phyloP scores from a whole-genome alignment of 2,888 invertebrate genomes.

The Drosophila mayaguana region DNA sequence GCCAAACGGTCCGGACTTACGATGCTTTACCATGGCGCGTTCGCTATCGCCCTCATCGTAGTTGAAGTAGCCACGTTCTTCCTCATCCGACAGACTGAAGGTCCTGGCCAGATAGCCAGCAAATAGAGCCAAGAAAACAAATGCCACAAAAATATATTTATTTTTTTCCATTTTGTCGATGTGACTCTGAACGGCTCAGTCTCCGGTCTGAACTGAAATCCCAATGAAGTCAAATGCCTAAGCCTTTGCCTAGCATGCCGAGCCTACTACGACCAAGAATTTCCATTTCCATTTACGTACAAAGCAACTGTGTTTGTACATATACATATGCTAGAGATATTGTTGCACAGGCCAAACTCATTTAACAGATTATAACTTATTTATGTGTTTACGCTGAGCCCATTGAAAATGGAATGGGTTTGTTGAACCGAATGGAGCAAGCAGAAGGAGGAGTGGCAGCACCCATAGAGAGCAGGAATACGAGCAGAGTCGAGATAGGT shows the following conservation, averaged over 20 bases:
- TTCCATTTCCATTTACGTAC: not conserved
- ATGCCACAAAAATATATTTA: conserved; percentile 3
- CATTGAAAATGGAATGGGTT: not conserved
- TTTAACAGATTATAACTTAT: not conserved
- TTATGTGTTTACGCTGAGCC: not conserved
- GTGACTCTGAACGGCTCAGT: not conserved
- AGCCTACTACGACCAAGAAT: conserved; percentile 4
- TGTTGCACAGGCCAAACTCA: not conserved
- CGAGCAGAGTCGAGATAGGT: no score
- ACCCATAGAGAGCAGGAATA: no score
- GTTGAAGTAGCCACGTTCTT: conserved; percentile 1
- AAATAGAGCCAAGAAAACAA: not conserved
- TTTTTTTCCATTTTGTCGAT: conserved; percentile 6
- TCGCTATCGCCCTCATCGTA: conserved; percentile 1
- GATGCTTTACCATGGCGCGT: not conserved
- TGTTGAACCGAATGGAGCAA: not conserved
- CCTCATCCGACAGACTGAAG: not conserved
- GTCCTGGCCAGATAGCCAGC: not conserved
- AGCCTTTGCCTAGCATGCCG: no score
- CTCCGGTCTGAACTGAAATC: not conserved
- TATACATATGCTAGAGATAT: not conserved
- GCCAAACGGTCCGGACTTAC: not conserved
- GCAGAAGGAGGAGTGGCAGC: no score
- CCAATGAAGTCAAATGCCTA: not conserved
- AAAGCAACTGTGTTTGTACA: no score